Evolutionary conservation across 2,888 invertebrate species (phyloP).

Genomic region (Acronicta psi): DNA sequence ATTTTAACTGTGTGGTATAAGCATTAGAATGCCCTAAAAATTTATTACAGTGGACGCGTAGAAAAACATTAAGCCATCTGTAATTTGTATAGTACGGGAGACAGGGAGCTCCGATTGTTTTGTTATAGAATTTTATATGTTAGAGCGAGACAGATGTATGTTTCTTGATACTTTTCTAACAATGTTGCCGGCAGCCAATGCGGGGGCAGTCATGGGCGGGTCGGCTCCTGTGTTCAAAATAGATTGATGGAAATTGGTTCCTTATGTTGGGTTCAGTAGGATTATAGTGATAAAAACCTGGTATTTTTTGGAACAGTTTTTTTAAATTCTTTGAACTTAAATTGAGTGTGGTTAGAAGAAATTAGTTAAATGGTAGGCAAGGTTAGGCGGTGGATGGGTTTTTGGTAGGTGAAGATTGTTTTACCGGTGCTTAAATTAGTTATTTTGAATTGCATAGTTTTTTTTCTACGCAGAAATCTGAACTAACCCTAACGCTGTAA

Average conservation of each 20-base stretch:
- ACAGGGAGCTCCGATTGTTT: conserved; percentile 65
- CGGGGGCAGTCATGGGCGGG: conserved; percentile 78
- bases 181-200: conserved; percentile 81
- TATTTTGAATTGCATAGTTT: not conserved
- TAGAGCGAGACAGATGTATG: conserved; percentile 71
- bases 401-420: not conserved
- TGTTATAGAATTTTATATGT: conserved; percentile 48
- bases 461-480: too few relatives aligned
- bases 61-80: conserved; percentile 84
- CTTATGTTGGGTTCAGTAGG: conserved; percentile 57
- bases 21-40: conserved; percentile 74
- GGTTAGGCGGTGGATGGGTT: not conserved
- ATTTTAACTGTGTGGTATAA: conserved; percentile 37
- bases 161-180: conserved; percentile 63
- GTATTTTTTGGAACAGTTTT: conserved; percentile 37
- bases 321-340: conserved; percentile 40
- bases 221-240: conserved; percentile 69
- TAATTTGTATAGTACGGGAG: conserved; percentile 78
- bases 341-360: conserved; percentile 23
- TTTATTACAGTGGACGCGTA: conserved; percentile 73
- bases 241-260: conserved; percentile 70
- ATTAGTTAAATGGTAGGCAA: conserved; percentile 21
- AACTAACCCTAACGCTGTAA: too few relatives aligned
- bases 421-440: not conserved
- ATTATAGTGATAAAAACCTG: conserved; percentile 40